phyloP scores from a whole-genome alignment of 2,797 vertebrate species.

The Ataeniobius toweri region DNA sequence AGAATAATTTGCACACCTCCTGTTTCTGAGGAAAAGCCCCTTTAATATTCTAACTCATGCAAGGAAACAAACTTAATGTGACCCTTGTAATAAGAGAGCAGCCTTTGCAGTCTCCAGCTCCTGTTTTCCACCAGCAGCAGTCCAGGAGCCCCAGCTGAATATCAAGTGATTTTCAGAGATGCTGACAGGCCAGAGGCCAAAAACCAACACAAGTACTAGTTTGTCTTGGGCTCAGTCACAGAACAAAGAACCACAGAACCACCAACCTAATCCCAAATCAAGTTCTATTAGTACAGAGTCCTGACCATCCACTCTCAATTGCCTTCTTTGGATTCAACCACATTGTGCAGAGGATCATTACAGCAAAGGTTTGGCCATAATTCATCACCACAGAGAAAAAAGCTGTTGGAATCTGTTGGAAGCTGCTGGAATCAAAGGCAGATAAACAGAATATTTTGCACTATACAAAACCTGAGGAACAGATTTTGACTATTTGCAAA shows the following conservation, averaged over 20 bases:
- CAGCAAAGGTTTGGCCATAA: neutral
- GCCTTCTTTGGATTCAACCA: neutral
- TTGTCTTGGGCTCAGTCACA: slow-evolving; percentile 44
- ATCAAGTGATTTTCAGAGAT: slow-evolving; percentile 54
- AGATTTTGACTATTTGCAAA: neutral
- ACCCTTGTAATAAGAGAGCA: slow-evolving; percentile 28
- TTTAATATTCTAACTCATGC: slow-evolving; percentile 12
- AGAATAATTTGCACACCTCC: slow-evolving; percentile 9
- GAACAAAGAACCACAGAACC: slow-evolving; percentile 40
- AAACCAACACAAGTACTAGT: slow-evolving; percentile 50
- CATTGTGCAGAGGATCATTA: neutral
- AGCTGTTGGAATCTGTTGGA: neutral
- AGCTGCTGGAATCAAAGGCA: neutral
- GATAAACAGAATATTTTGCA: neutral
- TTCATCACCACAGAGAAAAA: neutral
- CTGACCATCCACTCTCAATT: slow-evolving; percentile 12
- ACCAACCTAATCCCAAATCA: slow-evolving; percentile 32
- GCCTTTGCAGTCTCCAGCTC: slow-evolving; percentile 32
- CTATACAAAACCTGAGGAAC: slow-evolving; percentile 9
- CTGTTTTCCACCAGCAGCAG: slow-evolving; percentile 42
- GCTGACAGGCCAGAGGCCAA: slow-evolving; percentile 51
- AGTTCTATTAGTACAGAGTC: slow-evolving; percentile 15
- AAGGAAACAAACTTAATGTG: slow-evolving; percentile 21
- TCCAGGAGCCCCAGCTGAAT: slow-evolving; percentile 54
- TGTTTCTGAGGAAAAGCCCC: neutral